Base-by-base conservation (phyloP, 2,888 invertebrate species). In the Gibbula magus region DNA sequence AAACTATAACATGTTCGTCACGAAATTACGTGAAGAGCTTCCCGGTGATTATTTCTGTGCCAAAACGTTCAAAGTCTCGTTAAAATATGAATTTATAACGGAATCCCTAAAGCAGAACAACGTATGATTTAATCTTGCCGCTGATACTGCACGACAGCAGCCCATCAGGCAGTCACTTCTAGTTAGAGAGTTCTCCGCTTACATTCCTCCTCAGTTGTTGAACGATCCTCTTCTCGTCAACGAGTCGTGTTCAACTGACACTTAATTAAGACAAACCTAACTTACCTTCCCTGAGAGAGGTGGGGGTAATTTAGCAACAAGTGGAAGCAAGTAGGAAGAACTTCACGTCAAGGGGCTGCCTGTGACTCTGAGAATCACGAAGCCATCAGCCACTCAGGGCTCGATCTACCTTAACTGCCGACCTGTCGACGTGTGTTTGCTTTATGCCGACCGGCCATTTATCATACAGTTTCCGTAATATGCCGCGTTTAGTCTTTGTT, bases 381-480 rank as follows among this genome's bases (percentile, higher is more conserved):
- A 29, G 16, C 29, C 29, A 61, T 61, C 29, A 61, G 61, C 61
- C 61, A 61, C 61, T 61, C 61, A 61, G 18, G 16, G 61, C 16
- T 18, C 45, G 35, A 39, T 70, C 35, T 70, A 39, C 35, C 70
- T 20, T 39, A 20, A 39, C 45, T 39, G n/a, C 45, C 16, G 45
- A 35, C 29, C 39, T 70, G 70, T 32, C 20, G 35, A 35, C 45
- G 35, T 39, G 29, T 70, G 70, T 70, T 70, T 70, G 13, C 45
- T 70, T 70, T n/a, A 32, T 70, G 70, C 45, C 45, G 61, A 16
- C 29, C 29, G 7, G 61, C 61, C 29, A 61, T 61, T 61, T 61
- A 74, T 51, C 39, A 51, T 45, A 74, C 74, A 51, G 51, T 39
- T 74, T 74, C 51, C 74, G 51, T 74, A 74, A 74, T 74, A 74